Evolutionary conservation across 2,797 vertebrate species (phyloP), one percentile per base, ranked within the genome.

Genomic region (Clarias fuscus): DNA sequence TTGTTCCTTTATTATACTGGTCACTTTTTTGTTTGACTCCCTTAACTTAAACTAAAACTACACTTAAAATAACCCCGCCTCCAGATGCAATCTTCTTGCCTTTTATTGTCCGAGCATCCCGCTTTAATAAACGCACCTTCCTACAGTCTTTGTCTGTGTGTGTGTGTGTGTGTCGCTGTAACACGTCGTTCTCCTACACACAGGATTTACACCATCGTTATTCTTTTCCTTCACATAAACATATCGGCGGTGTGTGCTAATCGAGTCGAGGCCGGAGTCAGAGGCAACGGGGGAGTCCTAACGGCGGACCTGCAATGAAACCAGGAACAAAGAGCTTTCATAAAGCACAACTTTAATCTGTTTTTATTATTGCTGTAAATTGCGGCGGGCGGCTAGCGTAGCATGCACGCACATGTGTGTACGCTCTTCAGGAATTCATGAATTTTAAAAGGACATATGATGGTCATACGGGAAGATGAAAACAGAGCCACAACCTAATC

Each of bases 361-460:
- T 43, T 91, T 91, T 90, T 90, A 90, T 91, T 88, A 86, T 84
- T 67, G 80, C 85, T 83, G 84, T 90, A 91, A 90, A 90, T 91
- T 89, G 88, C 75, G 67, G 86, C 85, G 80, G 85, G 72, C 72
- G 77, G 59, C 78, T 78, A 43, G 81, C 37, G 8, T 68, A 24
- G 4, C 14, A n/a, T 65, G 53, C 62, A 11, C 20, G 18, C 20
- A 13, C 2, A 6, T 10, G 48, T 56, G 48, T 56, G 53, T 56
- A 67, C 79, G 53, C 59, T 53, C 88, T 64, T 73, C 84, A 78
- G 71, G 87, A 85, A 87, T 87, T 88, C 89, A 90, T 92, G 87
- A 88, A 90, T 91, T 89, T 91, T 89, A 91, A 91, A 89, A 84
- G 56, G 30, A 82, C 65, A 53, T 40, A 17, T 18, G 85, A 85